A percentile compares a stretch with the other conserved stretches of the same genome.
Conservation (phyloP, 2,797 vertebrate genomes). For the Rachycentron canadum region DNA sequence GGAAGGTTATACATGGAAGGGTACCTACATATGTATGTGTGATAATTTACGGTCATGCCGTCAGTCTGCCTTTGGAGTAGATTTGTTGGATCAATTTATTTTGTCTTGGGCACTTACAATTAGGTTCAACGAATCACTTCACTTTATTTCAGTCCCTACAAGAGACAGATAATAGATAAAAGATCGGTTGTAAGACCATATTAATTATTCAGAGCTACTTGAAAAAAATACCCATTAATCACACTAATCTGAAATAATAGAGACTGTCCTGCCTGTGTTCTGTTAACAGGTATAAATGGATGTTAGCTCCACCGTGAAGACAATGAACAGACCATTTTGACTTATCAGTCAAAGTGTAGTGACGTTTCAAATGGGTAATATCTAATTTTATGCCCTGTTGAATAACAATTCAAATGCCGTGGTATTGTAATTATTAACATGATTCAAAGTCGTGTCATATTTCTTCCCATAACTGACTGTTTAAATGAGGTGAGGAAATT, state of each 20-base stretch:
- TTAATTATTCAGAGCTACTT: constrained; percentile 46
- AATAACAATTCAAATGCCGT: constrained; percentile 36
- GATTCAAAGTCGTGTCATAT: constrained; percentile 28
- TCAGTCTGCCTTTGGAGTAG: constrained; percentile 36
- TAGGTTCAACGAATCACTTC: constrained; percentile 35
- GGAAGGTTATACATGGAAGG: constrained; percentile 26
- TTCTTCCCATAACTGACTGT: constrained; percentile 27
- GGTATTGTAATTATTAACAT: constrained; percentile 31
- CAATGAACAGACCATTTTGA: constrained; percentile 38
- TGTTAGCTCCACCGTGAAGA: constrained; percentile 18
- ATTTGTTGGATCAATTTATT: constrained; percentile 48
- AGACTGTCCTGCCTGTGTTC: constrained; percentile 36
- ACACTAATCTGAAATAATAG: constrained; percentile 47
- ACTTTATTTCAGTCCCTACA: constrained; percentile 29
- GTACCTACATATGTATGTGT: constrained; percentile 11
- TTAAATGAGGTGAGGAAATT: constrained; percentile 49
- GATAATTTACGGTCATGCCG: constrained; percentile 37
- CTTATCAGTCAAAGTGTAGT: constrained; percentile 36
- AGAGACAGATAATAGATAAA: constrained; percentile 36
- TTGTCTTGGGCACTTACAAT: constrained; percentile 45
- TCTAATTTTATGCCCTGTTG: constrained; percentile 30
- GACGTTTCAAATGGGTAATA: constrained; percentile 32
- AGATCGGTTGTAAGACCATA: constrained; percentile 28
- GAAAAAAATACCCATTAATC: constrained; percentile 35
- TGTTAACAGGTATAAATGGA: constrained; percentile 57